Evolutionary conservation across 1,140 invertebrate species (phyloP).

Genomic region (Bilobella aurantiaca): DNA sequence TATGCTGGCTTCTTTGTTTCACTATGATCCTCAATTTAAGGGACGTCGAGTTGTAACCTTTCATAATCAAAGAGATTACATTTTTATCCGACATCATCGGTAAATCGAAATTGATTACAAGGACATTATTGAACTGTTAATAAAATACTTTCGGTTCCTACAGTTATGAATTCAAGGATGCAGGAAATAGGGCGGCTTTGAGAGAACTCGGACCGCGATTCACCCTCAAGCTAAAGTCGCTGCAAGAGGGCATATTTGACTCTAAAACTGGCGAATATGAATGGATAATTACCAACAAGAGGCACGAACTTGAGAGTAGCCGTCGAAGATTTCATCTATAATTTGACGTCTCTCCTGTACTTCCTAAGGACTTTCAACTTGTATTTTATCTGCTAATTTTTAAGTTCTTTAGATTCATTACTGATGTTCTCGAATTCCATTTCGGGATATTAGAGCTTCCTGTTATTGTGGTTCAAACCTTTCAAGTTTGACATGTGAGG

Average conservation of each 20-base stretch:
- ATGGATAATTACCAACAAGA: constrained; percentile 83
- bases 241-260: constrained; percentile 95
- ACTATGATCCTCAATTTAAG: constrained; percentile 88
- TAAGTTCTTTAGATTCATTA: no score
- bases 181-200: constrained; percentile 68
- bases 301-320: constrained; percentile 83
- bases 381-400: neutral
- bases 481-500: no score
- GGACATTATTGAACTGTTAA: neutral
- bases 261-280: constrained; percentile 92
- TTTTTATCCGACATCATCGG: constrained; percentile 97
- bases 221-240: constrained; percentile 78
- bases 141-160: neutral
- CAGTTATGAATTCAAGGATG: constrained; percentile 76
- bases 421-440: no score
- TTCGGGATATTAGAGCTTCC: no score
- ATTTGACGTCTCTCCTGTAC: constrained; percentile 31
- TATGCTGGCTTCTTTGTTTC: constrained; percentile 92
- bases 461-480: no score
- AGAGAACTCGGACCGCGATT: constrained; percentile 91
- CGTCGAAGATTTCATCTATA: constrained; percentile 80
- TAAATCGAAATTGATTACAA: constrained; percentile 39
- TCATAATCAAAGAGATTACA: constrained; percentile 97
- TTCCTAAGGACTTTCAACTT: neutral
- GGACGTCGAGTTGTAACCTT: constrained; percentile 89